Evolutionary conservation across 2,797 vertebrate species (phyloP), one percentile per base, ranked within the genome.

Genomic region (Heterohyrax brucei): DNA sequence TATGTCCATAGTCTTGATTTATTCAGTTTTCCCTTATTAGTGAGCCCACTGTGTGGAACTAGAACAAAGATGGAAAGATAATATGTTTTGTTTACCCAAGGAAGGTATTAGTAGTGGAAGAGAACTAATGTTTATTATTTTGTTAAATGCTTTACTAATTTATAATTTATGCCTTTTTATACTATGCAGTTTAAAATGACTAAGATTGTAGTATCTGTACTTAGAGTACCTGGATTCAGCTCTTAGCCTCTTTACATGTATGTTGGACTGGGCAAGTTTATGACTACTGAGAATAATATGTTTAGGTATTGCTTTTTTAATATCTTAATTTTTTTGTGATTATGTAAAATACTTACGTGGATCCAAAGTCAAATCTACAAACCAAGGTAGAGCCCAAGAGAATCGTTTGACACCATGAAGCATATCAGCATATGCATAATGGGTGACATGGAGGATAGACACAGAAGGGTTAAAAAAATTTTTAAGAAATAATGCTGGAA

Each of bases 281-380:
- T 66, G 13, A 82, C 4, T 59, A 16, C 50, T 83, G 10, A 7
- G 12, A n/a, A 26, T 80, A 87, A 13, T 84, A 79, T 22, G 6
- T 62, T 78, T 56, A 86, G 62, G 8, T 73, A 61, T 82, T 80
- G 1, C 77, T 75, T 91, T 64, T 78, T 53, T 46, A 26, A 76
- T 62, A 56, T 21, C 75, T 80, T 64, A 72, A 10, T 33, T 24
- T 77, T 77, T 90, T 82, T 44, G 24, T 59, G 46, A 79, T 66
- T 84, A 82, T 70, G 10, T 92, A 66, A 89, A 87, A 83, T 89
- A 68, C 9, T 53, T 53, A 56, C 53, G 10, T 87, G 30, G 7
- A 26, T 30, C 72, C 44, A 87, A 77, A 87, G 50, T 82, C 86
- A 86, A 94, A n/a, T 76, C 66, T 91, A 80, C 6, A 68, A 76